Base-by-base conservation (phyloP, 2,797 vertebrate species). In the Oryzias sinensis region DNA sequence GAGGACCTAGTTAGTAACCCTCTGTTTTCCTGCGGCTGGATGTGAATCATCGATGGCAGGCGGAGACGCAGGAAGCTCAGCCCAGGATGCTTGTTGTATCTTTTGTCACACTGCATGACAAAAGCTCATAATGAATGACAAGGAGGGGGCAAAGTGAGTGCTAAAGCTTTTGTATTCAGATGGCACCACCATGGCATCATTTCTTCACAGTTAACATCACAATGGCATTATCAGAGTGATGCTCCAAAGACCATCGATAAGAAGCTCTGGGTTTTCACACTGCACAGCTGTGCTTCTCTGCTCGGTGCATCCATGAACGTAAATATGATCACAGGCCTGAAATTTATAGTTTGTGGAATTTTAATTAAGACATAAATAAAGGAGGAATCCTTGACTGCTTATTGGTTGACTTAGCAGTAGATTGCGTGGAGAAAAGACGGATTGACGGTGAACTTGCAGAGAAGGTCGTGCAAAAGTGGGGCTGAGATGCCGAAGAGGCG, bases 1-100 rank as follows among this genome's bases (percentile, higher is more conserved):
- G 84, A 89, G 85, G 85, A 86, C 85, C 87, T 88, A 88, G 84
- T 89, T 90, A 89, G 88, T 83, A 86, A 85, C 84, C 80, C 87
- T 84, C 85, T 77, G 73, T 82, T 83, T 78, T 75, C 79, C 68
- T 78, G 60, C 56, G 74, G 73, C 81, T 66, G 81, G 65, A 66
- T 63, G 82, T 85, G 87, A 87, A 85, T 88, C 86, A 87, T 87
- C 79, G 58, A 73, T 74, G 83, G 81, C 76, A 80, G 81, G 65
- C 80, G 22, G 68, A 74, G 75, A 80, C 13, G 62, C 77, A 77
- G 79, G 71, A 82, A 77, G 77, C 70, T 9, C 64, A 67, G 76
- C 68, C 68, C 63, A 58, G 68, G 69, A 84, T 66, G 79, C 76
- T 53, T 71, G 77, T 68, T 71, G 79, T 82, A 68, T 82, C 81